A percentile compares a stretch with the other conserved stretches of the same genome.
Conservation (phyloP, 1,140 invertebrate genomes). For the Drosophila bipectinata region DNA sequence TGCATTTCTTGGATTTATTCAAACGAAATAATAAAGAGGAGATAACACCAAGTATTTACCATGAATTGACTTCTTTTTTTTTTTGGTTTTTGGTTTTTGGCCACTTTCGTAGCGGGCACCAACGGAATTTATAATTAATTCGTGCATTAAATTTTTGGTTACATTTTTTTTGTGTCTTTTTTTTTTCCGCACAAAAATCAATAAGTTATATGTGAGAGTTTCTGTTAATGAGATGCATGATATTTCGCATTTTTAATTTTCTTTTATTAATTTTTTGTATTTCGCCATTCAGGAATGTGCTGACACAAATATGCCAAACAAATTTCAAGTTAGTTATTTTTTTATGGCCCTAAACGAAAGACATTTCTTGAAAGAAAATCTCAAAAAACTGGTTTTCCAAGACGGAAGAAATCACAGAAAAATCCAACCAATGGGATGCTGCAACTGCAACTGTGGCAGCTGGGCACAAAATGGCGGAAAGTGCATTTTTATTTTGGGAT, state of each 20-base stretch:
- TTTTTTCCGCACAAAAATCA: conserved; percentile 39
- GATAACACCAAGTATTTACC: conserved; percentile 32
- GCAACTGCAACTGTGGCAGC: background rate
- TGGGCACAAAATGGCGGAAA: background rate
- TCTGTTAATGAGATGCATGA: conserved; percentile 49
- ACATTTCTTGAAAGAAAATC: background rate
- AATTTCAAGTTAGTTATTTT: background rate
- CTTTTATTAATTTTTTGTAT: background rate
- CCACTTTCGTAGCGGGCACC: conserved; percentile 69
- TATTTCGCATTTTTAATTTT: conserved; percentile 6
- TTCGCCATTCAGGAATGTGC: conserved; percentile 3
- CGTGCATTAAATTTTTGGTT: conserved; percentile 63
- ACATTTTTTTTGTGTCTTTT: background rate
- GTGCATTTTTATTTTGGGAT: background rate
- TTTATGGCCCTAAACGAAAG: too few species aligned
- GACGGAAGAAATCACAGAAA: background rate
- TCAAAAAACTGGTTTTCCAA: background rate
- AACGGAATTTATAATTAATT: conserved; percentile 79
- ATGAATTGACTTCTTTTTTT: conserved; percentile 17
- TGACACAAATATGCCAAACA: conserved; percentile 5
- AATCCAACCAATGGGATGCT: conserved; percentile 1
- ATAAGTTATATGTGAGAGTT: conserved; percentile 53
- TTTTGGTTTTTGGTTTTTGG: conserved; percentile 33
- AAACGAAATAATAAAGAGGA: conserved; percentile 9
- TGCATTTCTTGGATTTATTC: conserved; percentile 13